Percentiles rank a stretch among this genome's conserved stretches.
phyloP scores from a whole-genome alignment of 2,888 invertebrate species.

The Cecidostiba fungosa region DNA sequence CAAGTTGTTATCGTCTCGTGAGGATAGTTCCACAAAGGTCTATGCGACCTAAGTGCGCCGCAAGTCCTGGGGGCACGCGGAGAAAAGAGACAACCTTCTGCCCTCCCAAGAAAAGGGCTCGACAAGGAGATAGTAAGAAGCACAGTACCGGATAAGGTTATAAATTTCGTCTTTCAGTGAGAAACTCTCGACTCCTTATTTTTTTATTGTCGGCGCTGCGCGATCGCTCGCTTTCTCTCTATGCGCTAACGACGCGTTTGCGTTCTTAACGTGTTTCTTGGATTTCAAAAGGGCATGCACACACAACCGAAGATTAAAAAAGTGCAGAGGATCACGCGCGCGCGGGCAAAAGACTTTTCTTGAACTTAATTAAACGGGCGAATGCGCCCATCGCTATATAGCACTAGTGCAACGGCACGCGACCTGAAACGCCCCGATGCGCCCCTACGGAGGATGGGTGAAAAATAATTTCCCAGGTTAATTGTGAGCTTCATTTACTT shows the following conservation, averaged over 20 bases:
- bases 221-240: neutral
- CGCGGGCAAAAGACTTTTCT: conserved; percentile 70
- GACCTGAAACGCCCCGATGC: conserved; percentile 31
- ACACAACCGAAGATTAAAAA: conserved; percentile 49
- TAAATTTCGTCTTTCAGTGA: conserved; percentile 19
- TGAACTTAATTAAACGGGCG: conserved; percentile 75
- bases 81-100: conserved; percentile 30
- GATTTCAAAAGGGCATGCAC: conserved; percentile 18
- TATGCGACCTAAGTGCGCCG: conserved; percentile 15
- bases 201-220: neutral
- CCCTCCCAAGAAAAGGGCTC: neutral
- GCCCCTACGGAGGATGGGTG: conserved; percentile 43
- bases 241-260: conserved; percentile 4
- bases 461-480: conserved; percentile 75
- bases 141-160: neutral
- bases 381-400: conserved; percentile 39
- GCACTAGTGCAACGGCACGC: conserved; percentile 49
- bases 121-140: neutral
- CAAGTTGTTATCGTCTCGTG: conserved; percentile 68
- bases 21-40: conserved; percentile 60
- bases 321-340: conserved; percentile 25
- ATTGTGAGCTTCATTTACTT: conserved; percentile 70
- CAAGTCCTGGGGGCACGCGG: conserved; percentile 34
- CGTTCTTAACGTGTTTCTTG: conserved; percentile 6
- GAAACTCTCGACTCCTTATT: neutral